Base-by-base conservation (phyloP, 1,140 invertebrate species). In the Drosophila nebulosa region DNA sequence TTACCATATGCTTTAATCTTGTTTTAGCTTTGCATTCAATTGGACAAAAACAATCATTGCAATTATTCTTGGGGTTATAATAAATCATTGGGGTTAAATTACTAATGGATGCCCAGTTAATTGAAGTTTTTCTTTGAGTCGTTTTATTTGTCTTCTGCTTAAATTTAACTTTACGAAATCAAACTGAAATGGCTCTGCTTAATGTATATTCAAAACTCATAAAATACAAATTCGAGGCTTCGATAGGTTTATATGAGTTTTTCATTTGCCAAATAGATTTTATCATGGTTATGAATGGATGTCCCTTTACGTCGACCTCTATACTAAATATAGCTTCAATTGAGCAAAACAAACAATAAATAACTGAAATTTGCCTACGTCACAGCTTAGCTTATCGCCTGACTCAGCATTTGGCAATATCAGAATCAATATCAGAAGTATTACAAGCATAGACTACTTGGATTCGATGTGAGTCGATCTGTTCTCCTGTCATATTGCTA, bases 281-380 rank as follows among this genome's bases (percentile, higher is more conserved):
- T 27, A 64, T 39, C 58, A 46, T 30, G 27, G 35, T 27, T 53
- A 4, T 36, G 42, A 73, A 30, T 58, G 30, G 30, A 57, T 42
- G 62, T 7, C 18, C 26, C 46, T 14, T 26, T 14, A 21, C 18
- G 16, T 21, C 18, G 7, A 12, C 24, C 4, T 24, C 24, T n/a
- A 24, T 24, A 24, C 42, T 66, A 77, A 69, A 76, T 50, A 55
- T 70, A 79, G 62, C 63, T 65, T 18, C 30, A 79, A 55, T 66
- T 56, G 36, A 39, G 52, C 57, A 14, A 52, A 63, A 42, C 50
- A 26, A 24, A 30, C 63, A 42, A 67, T 64, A 74, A 83, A 78
- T 30, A 76, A 71, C 64, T 75, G n/a, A 81, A 74, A 56, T 73
- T 16, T 36, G 61, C 51, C 61, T 35, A 46, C 69, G 76, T 68